Conservation (phyloP, 2,888 invertebrate species). For the Neria commutata region DNA sequence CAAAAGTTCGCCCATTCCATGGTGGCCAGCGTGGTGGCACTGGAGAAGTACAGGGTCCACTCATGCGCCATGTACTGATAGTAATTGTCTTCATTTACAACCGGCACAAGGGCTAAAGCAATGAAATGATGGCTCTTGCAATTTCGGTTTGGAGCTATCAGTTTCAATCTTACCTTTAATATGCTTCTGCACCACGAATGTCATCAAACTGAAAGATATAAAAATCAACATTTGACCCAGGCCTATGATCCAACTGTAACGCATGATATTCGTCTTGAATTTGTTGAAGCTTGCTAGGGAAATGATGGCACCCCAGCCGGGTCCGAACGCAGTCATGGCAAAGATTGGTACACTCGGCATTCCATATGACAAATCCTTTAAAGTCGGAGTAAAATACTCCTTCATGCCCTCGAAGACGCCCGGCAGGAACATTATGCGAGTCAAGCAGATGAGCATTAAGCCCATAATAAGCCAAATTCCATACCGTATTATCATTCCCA, state of each 20-base stretch:
- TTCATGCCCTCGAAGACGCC: conserved; percentile 35
- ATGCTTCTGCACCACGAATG: conserved; percentile 70
- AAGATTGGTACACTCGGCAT: conserved; percentile 31
- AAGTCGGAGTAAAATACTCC: conserved; percentile 26
- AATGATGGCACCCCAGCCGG: conserved; percentile 82
- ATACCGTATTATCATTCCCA: conserved; percentile 46
- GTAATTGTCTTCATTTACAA: conserved; percentile 5
- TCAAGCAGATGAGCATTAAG: conserved; percentile 39
- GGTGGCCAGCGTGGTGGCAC: conserved; percentile 42
- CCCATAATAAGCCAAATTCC: conserved; percentile 35
- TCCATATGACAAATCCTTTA: conserved; percentile 4
- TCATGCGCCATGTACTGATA: conserved; percentile 31
- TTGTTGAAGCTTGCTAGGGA: conserved; percentile 83
- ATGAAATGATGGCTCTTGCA: no score
- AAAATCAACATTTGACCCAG: conserved; percentile 44
- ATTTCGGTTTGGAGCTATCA: no score
- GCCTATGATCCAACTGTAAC: conserved; percentile 48
- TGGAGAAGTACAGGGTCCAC: conserved; percentile 45
- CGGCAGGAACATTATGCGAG: conserved; percentile 48
- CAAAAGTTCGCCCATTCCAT: conserved; percentile 70
- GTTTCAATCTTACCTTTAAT: conserved; percentile 55
- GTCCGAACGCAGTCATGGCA: conserved; percentile 78
- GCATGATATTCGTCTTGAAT: conserved; percentile 73
- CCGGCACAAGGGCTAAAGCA: no score
- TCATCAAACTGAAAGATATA: conserved; percentile 67